phyloP scores from a whole-genome alignment of 2,797 vertebrate genomes.

The Danio aesculapii region DNA sequence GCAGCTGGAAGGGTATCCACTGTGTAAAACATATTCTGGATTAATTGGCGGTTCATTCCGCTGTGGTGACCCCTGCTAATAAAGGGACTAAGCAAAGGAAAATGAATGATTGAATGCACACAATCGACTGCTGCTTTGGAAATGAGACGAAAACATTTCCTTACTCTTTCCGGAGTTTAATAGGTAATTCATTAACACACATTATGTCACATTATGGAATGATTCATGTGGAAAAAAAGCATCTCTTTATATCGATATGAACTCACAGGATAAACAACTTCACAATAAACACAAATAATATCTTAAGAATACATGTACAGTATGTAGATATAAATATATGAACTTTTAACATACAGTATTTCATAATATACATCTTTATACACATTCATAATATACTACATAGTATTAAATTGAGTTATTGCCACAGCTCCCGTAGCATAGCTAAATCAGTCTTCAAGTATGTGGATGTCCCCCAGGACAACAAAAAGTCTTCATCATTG shows the following conservation, averaged over 20 bases:
- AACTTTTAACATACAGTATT: slow-evolving; percentile 39
- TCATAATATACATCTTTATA: slow-evolving; percentile 46
- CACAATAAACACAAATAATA: slow-evolving; percentile 47
- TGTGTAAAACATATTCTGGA: too few species aligned
- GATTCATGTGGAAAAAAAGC: slow-evolving; percentile 27
- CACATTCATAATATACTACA: slow-evolving; percentile 42
- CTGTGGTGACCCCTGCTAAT: too few species aligned
- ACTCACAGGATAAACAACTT: slow-evolving; percentile 52
- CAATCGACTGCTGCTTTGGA: background rate
- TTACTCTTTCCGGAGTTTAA: slow-evolving; percentile 54
- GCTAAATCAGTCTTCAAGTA: slow-evolving; percentile 60
- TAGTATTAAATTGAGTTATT: slow-evolving; percentile 52
- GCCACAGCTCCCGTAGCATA: slow-evolving; percentile 55
- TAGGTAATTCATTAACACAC: slow-evolving; percentile 45
- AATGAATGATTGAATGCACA: background rate
- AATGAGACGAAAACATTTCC: slow-evolving; percentile 25
- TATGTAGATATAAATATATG: slow-evolving; percentile 57
- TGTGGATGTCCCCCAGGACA: slow-evolving; percentile 39
- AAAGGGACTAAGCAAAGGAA: too few species aligned
- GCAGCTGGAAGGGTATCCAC: too few species aligned
- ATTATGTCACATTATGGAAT: slow-evolving; percentile 27
- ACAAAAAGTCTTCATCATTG: slow-evolving; percentile 36
- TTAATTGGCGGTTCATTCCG: too few species aligned
- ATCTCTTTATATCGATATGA: slow-evolving; percentile 24
- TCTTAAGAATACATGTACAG: slow-evolving; percentile 54